phyloP scores from a whole-genome alignment of 2,888 invertebrate genomes.

The Fragum whitleyi region DNA sequence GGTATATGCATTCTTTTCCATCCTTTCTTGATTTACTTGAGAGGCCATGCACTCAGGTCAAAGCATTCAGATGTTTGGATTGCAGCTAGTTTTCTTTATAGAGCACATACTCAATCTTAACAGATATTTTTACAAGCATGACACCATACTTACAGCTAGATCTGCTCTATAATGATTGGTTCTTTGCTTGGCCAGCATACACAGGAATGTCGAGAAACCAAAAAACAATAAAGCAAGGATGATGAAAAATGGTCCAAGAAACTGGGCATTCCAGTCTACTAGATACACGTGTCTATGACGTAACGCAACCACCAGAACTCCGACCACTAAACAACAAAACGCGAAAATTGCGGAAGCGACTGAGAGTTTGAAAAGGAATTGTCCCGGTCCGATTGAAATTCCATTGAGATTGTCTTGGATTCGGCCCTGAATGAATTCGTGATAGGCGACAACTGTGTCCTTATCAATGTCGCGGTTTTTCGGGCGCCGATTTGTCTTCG shows the following conservation, averaged over 20 bases:
- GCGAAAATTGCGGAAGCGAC: conserved; percentile 64
- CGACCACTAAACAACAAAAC: conserved; percentile 68
- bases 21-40: no score
- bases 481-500: conserved; percentile 44
- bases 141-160: conserved; percentile 76
- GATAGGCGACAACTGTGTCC: conserved; percentile 80
- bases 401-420: conserved; percentile 78
- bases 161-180: conserved; percentile 77
- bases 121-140: no score
- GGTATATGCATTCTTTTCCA: no score
- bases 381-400: conserved; percentile 76
- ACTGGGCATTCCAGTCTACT: conserved; percentile 76
- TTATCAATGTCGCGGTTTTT: conserved; percentile 75
- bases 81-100: no score
- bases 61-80: no score
- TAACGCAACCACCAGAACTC: conserved; percentile 74
- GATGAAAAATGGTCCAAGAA: conserved; percentile 78
- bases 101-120: no score
- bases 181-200: conserved; percentile 70
- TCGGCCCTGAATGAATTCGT: conserved; percentile 75
- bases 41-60: no score
- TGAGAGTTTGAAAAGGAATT: conserved; percentile 67
- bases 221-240: conserved; percentile 72
- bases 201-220: conserved; percentile 69
- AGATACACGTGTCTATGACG: conserved; percentile 80